A percentile compares a stretch with the other conserved stretches of the same genome.
Evolutionary conservation across 1,140 invertebrate species (phyloP).

Genomic region (Parapsyche elsis): DNA sequence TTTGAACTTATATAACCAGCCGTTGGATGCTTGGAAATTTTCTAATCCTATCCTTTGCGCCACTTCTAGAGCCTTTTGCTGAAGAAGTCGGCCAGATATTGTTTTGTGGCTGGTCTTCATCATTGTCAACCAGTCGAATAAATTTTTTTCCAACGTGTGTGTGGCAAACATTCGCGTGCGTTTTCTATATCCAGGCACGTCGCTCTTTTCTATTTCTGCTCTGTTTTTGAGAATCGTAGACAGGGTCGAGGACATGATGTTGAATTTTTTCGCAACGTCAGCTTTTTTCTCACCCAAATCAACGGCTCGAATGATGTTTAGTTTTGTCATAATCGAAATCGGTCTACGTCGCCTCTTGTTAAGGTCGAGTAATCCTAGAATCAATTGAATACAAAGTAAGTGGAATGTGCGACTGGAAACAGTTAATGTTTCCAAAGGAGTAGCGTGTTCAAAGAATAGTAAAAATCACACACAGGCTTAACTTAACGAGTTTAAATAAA

Average conservation of each 20-base stretch:
- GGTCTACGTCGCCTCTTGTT: background rate
- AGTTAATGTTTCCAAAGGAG: too few species aligned
- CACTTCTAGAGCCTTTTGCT: background rate
- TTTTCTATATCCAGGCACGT: background rate
- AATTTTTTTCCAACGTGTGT: background rate
- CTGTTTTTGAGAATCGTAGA: constrained; percentile 1
- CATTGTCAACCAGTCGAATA: background rate
- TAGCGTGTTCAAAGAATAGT: too few species aligned
- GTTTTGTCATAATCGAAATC: background rate
- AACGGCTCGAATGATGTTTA: background rate
- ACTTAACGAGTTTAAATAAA: too few species aligned
- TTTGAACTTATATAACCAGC: background rate
- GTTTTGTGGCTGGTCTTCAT: background rate
- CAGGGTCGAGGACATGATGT: background rate
- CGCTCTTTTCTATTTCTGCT: background rate
- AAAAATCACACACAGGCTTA: too few species aligned
- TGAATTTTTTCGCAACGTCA: background rate
- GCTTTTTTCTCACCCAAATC: background rate
- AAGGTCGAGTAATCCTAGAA: background rate
- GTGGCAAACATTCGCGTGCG: background rate
- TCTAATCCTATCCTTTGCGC: background rate
- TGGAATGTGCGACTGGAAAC: too few species aligned
- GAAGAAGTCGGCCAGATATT: background rate
- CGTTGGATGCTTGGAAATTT: background rate
- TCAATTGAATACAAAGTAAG: background rate